Conservation (phyloP, 2,888 invertebrate genomes). For the Archaeoteleia sp. region DNA sequence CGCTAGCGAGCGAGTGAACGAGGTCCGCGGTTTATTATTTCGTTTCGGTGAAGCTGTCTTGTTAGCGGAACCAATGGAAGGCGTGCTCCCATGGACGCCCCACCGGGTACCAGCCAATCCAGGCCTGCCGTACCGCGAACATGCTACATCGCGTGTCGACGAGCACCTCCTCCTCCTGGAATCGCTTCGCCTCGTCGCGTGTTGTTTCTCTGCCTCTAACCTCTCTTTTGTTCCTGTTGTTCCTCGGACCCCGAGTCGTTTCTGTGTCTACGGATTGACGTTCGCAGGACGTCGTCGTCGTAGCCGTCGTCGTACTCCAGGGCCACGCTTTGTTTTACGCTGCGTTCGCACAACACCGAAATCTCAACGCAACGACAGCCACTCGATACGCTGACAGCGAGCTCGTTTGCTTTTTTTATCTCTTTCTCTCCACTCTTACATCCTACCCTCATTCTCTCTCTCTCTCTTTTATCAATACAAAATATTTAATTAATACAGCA, state of each 20-base stretch:
- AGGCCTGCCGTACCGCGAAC: conserved; percentile 60
- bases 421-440: conserved; percentile 1
- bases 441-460: no score
- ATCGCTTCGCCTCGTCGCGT: conserved; percentile 52
- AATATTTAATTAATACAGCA: no score
- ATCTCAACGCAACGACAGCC: conserved; percentile 7
- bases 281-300: conserved; percentile 21
- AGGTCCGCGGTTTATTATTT: conserved; percentile 65
- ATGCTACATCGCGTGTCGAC: conserved; percentile 73
- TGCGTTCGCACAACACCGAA: conserved; percentile 2
- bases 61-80: conserved; percentile 72
- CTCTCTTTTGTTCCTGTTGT: conserved; percentile 36
- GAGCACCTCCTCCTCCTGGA: conserved; percentile 71
- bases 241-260: conserved; percentile 17
- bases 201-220: conserved; percentile 44
- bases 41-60: conserved; percentile 70
- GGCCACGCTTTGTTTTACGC: conserved; percentile 33
- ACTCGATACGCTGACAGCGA: conserved; percentile 11
- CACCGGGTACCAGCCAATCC: conserved; percentile 67
- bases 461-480: no score
- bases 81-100: conserved; percentile 71
- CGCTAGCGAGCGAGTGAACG: conserved; percentile 27
- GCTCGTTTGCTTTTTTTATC: neutral
- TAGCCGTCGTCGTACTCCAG: neutral
- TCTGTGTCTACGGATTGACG: conserved; percentile 19